Percentiles rank a stretch among this genome's conserved stretches.
phyloP scores from a whole-genome alignment of 92 coral and sea anemone genomes.

The Porites cylindrica region DNA sequence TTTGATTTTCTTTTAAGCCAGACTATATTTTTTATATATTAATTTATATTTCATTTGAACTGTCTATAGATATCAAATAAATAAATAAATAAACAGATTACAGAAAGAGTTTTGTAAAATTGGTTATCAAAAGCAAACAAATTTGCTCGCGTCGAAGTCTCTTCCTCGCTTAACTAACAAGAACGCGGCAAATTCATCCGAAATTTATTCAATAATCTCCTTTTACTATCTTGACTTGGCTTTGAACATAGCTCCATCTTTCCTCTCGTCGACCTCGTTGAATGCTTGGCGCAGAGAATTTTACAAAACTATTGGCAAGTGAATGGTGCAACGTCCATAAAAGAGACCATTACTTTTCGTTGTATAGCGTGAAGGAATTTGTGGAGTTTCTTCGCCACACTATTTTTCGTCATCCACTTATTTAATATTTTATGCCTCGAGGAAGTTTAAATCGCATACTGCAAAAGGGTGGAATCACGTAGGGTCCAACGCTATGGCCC shows the following conservation, averaged over 20 bases:
- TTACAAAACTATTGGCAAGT: slow-evolving; percentile 36
- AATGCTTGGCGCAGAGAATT: slow-evolving; percentile 18
- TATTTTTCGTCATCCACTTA: not conserved
- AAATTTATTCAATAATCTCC: slow-evolving; percentile 12
- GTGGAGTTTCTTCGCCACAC: not conserved
- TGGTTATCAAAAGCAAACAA: slow-evolving; percentile 54
- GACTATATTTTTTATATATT: not conserved
- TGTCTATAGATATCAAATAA: slow-evolving; percentile 30
- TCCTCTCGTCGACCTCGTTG: not conserved
- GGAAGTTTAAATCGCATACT: slow-evolving; percentile 20
- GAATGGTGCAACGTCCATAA: slow-evolving; percentile 12
- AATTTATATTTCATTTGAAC: slow-evolving; percentile 13
- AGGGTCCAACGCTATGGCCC: not conserved
- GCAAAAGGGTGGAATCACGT: slow-evolving; percentile 6
- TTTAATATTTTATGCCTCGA: not conserved
- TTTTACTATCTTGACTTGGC: not conserved
- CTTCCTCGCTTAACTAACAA: not conserved
- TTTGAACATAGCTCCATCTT: slow-evolving; percentile 14
- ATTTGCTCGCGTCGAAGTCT: slow-evolving; percentile 32
- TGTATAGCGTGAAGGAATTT: slow-evolving; percentile 5
- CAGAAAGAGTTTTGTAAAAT: slow-evolving; percentile 26
- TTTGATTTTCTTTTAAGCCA: slow-evolving; percentile 1
- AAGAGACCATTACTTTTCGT: slow-evolving; percentile 29
- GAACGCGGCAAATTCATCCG: slow-evolving; percentile 1
- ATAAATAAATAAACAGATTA: slow-evolving; percentile 19